These are phyloP conservation scores for Toxostoma redivivum DNA, from an alignment of 2,113 vertebrate genomes.

Conservation along the genomic window DNA sequence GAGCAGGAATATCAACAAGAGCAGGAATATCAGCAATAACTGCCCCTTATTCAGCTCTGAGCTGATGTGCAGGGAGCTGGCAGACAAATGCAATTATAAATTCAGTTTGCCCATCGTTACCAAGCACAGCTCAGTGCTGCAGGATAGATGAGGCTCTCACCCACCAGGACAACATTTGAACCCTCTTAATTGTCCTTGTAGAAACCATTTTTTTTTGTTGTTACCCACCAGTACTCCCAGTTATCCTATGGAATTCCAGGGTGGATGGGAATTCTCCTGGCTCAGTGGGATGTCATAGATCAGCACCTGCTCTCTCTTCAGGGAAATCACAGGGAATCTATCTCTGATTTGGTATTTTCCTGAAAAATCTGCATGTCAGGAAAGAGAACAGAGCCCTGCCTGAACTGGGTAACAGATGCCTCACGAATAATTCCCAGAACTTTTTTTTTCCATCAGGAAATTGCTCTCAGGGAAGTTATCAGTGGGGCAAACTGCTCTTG, in stretches of 20 bases:
- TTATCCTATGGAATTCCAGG: background rate
- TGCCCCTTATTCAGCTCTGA: background rate
- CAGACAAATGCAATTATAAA: background rate
- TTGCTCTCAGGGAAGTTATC: background rate
- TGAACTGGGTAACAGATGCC: background rate
- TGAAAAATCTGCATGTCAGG: background rate
- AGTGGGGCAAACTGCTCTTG: background rate
- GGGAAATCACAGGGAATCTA: background rate
- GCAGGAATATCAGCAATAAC: background rate
- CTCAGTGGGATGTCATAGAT: background rate
- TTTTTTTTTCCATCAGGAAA: background rate
- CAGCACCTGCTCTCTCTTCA: background rate
- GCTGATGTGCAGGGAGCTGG: background rate
- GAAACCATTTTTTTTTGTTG: background rate
- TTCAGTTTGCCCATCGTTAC: background rate
- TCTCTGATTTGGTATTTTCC: background rate
- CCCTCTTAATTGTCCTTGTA: background rate
- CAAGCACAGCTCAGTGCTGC: background rate
- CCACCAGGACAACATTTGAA: background rate
- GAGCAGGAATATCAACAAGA: fast-evolving
- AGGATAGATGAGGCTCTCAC: background rate
- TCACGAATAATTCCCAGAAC: background rate
- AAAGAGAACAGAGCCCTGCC: background rate
- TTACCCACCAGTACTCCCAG: background rate
- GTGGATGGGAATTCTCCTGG: background rate